Evolutionary conservation across 2,113 vertebrate species (phyloP).

Genomic region (Cinclus cinclus): DNA sequence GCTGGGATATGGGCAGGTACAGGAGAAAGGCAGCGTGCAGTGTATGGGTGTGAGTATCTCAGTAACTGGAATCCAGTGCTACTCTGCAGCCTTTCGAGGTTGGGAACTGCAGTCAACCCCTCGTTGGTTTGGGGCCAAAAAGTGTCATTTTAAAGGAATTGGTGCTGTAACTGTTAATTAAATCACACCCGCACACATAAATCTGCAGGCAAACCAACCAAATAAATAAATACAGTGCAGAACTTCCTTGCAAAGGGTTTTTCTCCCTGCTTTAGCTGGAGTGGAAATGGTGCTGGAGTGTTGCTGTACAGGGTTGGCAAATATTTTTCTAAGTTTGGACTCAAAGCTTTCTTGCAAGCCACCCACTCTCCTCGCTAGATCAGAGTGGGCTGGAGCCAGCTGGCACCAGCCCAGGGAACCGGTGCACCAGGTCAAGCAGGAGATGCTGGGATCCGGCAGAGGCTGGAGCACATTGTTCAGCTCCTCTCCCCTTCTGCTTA

Average conservation of each 20-base stretch:
- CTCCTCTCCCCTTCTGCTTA: neutral
- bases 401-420: neutral
- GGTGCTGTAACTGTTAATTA: conserved; percentile 13
- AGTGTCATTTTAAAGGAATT: conserved; percentile 4
- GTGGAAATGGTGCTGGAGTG: neutral
- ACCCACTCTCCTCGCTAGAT: neutral
- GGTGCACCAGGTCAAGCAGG: neutral
- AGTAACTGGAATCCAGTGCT: neutral
- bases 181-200: neutral
- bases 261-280: fast-evolving
- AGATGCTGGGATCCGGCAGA: conserved; percentile 7
- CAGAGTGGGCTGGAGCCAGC: neutral
- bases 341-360: conserved; percentile 12
- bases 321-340: conserved; percentile 31
- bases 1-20: neutral
- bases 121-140: neutral
- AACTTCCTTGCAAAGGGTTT: neutral
- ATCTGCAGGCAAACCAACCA: neutral
- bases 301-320: neutral
- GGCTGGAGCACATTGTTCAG: neutral
- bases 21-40: neutral
- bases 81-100: neutral
- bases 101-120: neutral
- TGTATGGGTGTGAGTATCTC: fast-evolving
- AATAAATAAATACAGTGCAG: neutral